Evolutionary conservation across 2,797 vertebrate genomes (phyloP).

Genomic region (Discoglossus pictus): DNA sequence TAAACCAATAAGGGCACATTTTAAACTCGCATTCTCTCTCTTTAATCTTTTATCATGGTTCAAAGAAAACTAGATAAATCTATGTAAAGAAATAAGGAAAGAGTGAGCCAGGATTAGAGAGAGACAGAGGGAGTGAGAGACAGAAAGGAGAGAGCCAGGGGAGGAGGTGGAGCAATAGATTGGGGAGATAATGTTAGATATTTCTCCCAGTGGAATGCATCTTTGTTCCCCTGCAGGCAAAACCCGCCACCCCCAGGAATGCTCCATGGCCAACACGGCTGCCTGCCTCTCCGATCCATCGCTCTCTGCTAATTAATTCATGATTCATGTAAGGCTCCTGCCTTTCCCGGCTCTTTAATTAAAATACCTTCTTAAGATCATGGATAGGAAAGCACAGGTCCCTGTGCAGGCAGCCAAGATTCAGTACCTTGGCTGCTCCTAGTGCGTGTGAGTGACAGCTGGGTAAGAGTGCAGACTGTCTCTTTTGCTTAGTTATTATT

Average conservation of each 20-base stretch:
- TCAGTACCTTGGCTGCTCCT: neutral
- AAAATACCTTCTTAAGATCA: conserved; percentile 38
- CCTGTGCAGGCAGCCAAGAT: neutral
- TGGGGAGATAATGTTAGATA: conserved; percentile 75
- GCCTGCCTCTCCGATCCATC: conserved; percentile 28
- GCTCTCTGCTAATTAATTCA: conserved; percentile 74
- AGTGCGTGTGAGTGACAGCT: neutral
- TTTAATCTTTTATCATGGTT: too few relatives aligned
- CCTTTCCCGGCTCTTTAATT: conserved; percentile 51
- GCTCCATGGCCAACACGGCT: conserved; percentile 25
- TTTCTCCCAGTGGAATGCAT: conserved; percentile 70
- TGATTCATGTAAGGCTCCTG: conserved; percentile 61
- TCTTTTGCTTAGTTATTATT: too few relatives aligned
- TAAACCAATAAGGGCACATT: neutral
- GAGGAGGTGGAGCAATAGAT: conserved; percentile 65
- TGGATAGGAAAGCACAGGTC: conserved; percentile 12
- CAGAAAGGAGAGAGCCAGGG: conserved; percentile 22
- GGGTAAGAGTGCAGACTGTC: too few relatives aligned
- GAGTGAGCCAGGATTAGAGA: neutral
- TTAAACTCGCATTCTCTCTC: too few relatives aligned
- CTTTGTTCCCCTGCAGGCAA: conserved; percentile 56
- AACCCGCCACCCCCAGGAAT: conserved; percentile 46
- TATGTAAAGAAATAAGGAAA: neutral
- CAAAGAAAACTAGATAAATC: too few relatives aligned
- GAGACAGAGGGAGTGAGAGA: conserved; percentile 28